phyloP scores from a whole-genome alignment of 2,888 invertebrate genomes.

The Eilema sororculum region DNA sequence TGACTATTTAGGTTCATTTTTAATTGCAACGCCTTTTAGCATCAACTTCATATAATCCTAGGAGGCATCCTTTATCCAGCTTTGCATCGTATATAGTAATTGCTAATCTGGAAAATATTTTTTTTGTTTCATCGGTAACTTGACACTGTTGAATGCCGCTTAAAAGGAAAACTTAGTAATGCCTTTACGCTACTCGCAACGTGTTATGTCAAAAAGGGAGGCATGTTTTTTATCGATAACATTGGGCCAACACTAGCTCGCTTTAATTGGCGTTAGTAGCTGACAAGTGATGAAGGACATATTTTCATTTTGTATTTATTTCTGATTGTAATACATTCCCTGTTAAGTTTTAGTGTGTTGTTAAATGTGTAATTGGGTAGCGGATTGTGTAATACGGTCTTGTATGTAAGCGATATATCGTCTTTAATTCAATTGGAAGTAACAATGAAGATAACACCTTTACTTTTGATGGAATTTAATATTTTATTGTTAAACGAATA shows the following conservation, averaged over 20 bases:
- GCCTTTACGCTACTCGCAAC: constrained; percentile 78
- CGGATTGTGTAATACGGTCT: not conserved
- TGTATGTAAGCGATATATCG: not conserved
- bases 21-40: constrained; percentile 62
- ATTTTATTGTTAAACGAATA: not conserved
- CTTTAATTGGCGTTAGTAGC: constrained; percentile 69
- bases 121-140: constrained; percentile 64
- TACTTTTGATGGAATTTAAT: not conserved
- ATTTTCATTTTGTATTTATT: constrained; percentile 22
- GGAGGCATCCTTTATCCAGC: constrained; percentile 68
- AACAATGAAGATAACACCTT: constrained; percentile 5
- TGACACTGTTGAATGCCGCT: constrained; percentile 73
- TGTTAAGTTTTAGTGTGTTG: constrained; percentile 31
- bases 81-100: constrained; percentile 68
- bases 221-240: constrained; percentile 72
- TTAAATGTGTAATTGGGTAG: constrained; percentile 30
- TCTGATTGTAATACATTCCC: constrained; percentile 26
- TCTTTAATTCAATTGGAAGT: not conserved
- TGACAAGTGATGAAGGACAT: constrained; percentile 40
- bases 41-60: constrained; percentile 61
- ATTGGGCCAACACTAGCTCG: constrained; percentile 72
- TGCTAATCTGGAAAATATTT: constrained; percentile 68
- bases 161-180: constrained; percentile 81
- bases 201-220: constrained; percentile 71
- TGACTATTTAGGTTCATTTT: constrained; percentile 61